Percentiles rank a stretch among this genome's conserved stretches.
Conservation (phyloP, 2,113 vertebrate species). For the Mustelus asterias region DNA sequence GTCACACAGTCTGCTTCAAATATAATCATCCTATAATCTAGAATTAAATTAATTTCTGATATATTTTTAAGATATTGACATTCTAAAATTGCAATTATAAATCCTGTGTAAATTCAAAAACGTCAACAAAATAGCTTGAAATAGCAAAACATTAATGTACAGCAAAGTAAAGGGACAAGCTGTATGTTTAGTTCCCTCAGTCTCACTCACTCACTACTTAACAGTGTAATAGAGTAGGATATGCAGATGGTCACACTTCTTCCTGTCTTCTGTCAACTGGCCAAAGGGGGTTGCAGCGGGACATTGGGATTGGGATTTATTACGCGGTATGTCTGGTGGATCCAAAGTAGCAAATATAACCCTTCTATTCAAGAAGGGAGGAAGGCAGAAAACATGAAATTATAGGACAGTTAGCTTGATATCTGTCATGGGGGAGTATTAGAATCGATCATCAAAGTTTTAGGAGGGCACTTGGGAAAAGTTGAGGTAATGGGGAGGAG, state of each 20-base stretch:
- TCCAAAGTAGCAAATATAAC: background rate
- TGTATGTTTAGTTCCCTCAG: background rate
- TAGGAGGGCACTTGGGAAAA: too few species aligned
- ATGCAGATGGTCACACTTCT: background rate
- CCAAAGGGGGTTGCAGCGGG: background rate
- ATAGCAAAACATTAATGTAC: background rate
- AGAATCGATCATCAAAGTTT: too few species aligned
- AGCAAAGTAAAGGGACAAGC: background rate
- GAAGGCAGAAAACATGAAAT: too few species aligned
- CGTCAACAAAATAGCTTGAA: background rate
- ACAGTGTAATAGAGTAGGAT: background rate
- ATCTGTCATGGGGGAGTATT: too few species aligned
- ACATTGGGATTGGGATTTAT: background rate
- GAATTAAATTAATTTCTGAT: constrained; percentile 8
- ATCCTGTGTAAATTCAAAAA: background rate
- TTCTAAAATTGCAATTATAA: background rate
- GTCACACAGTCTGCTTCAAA: background rate
- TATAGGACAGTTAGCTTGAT: too few species aligned
- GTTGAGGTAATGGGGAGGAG: too few species aligned
- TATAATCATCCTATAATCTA: background rate
- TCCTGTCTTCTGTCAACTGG: background rate
- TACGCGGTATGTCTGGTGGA: too few species aligned
- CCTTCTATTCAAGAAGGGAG: too few species aligned
- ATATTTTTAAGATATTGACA: background rate
- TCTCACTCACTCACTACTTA: background rate